Base-by-base conservation (phyloP, 2,113 vertebrate genomes). In the Alligator sinensis region DNA sequence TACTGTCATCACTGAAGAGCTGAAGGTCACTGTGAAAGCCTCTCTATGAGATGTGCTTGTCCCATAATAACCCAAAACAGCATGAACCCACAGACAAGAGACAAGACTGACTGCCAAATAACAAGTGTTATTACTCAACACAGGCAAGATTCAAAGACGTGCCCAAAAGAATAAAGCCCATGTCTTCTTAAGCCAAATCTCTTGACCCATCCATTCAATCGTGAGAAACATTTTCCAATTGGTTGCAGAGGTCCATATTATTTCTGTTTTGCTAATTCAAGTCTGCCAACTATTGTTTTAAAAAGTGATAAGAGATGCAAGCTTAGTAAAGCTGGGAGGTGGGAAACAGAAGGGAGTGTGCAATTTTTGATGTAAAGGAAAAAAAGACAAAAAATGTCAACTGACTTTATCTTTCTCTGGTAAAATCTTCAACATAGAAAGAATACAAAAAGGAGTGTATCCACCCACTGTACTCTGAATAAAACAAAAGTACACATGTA, bases 21-120 rank as follows among this genome's bases (percentile, higher is more conserved):
- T 94, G 96, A 96, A 92, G 96, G 95, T 97, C 96, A 96, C 95
- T 96, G 95, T 96, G 95, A 96, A 97, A 96, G 92, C 2, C 27
- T 68, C 63, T 95, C 86, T 90, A 94, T 95, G 96, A 96, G 96
- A 96, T 38, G 58, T 22, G 87, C 57, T 85, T 88, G 81, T 97
- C 96, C 94, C 96, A 89, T 76, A 94, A 95, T 95, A 86, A 84
- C 79, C 0, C 12, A 90, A 92, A 90, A 94, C 63, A 96, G 93
- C 95, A 96, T 77, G 28, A 97, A 96, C 79, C 92, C 94, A 92
- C 95, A 94, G 95, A 93, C 91, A 77, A 91, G 68, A 93, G 86
- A 83, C 81, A 86, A 0, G 66, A 95, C 85, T 1, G 5, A 94
- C 87, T 96, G 95, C 92, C n/a, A 28, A 28, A 96, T 94, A 93